Conservation (phyloP, 2,113 vertebrate species). For the Protobothrops mucrosquamatus region DNA sequence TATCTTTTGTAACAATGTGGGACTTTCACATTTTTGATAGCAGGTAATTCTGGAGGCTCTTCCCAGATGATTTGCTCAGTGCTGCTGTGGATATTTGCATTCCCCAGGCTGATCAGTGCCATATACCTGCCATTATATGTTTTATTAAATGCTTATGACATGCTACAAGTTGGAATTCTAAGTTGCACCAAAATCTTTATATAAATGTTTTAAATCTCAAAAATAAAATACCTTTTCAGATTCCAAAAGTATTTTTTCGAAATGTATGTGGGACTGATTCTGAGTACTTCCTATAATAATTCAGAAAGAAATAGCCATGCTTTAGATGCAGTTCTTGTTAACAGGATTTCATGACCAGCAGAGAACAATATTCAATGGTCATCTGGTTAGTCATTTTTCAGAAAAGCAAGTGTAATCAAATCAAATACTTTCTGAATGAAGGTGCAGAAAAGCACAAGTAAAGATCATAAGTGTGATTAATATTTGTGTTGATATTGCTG, state of each 20-base stretch:
- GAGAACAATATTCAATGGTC: background rate
- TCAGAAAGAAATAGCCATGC: background rate
- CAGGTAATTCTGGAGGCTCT: background rate
- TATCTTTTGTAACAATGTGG: background rate
- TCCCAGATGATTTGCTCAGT: background rate
- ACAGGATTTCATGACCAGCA: background rate
- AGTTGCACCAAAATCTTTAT: background rate
- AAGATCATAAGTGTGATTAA: background rate
- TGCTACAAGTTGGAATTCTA: background rate
- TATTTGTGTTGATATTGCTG: background rate
- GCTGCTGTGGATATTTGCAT: background rate
- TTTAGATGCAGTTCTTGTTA: background rate
- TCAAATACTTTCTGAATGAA: background rate
- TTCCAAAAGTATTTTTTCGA: background rate
- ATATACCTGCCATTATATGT: background rate
- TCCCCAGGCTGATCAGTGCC: background rate
- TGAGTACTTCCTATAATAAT: background rate
- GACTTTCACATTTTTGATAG: background rate
- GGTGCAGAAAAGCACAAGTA: background rate
- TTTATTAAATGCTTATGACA: background rate
- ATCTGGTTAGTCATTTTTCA: background rate
- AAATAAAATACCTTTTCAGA: background rate
- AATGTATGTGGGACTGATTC: background rate
- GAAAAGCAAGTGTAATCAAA: background rate
- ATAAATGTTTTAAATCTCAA: background rate